phyloP scores from a whole-genome alignment of 1,140 invertebrate species.

The Amyelois transitella region DNA sequence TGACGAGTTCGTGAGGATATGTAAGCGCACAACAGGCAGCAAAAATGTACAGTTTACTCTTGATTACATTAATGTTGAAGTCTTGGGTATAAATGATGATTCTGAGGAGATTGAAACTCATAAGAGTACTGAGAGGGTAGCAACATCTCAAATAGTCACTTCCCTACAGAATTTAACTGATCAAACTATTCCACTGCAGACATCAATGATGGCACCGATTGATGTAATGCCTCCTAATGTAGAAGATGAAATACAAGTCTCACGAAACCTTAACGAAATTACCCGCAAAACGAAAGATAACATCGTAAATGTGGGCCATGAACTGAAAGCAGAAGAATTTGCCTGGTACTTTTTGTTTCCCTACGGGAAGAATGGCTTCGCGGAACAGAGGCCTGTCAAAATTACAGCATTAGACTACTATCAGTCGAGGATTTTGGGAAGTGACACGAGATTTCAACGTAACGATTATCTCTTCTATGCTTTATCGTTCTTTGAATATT shows the following conservation, averaged over 20 bases:
- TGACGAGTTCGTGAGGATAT: constrained; percentile 20
- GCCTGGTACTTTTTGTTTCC: constrained; percentile 52
- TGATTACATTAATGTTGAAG: constrained; percentile 11
- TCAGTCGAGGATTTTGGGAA: constrained; percentile 46
- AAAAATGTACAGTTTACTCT: constrained; percentile 18
- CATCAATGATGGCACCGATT: constrained; percentile 36
- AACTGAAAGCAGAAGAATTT: constrained; percentile 56
- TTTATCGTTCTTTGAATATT: constrained; percentile 32
- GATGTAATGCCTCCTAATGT: constrained; percentile 36
- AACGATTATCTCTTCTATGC: constrained; percentile 48
- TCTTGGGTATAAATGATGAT: constrained; percentile 7
- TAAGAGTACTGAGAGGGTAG: constrained; percentile 5
- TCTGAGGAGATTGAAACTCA: constrained; percentile 3
- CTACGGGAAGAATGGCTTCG: constrained; percentile 51
- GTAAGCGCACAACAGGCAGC: constrained; percentile 16
- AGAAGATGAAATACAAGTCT: constrained; percentile 40
- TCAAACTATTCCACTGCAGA: constrained; percentile 12
- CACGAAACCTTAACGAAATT: constrained; percentile 37
- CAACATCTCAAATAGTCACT: constrained; percentile 8
- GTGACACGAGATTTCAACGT: constrained; percentile 44
- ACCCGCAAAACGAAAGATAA: constrained; percentile 40
- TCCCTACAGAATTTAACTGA: too few relatives aligned
- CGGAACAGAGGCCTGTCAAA: constrained; percentile 33
- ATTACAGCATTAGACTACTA: constrained; percentile 58
- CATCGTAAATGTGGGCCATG: constrained; percentile 39